Conservation (phyloP, 2,113 vertebrate genomes). For the Lonchura striata region DNA sequence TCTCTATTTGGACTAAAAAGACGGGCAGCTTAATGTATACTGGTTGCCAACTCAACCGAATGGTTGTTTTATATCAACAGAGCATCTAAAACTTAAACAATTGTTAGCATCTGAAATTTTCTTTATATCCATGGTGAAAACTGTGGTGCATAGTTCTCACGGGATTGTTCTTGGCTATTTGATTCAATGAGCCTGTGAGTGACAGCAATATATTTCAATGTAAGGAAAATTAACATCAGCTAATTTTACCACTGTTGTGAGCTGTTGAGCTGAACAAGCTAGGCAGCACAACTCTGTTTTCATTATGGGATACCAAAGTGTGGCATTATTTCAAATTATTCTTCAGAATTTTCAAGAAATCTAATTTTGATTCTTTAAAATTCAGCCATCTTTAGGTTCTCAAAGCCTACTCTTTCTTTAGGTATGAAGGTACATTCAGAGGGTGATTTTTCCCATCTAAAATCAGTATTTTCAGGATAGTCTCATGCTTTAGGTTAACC, state of each 20-base stretch:
- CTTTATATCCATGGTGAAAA: background rate
- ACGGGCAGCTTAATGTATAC: background rate
- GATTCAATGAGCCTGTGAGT: background rate
- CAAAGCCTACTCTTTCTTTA: background rate
- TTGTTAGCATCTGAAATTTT: background rate
- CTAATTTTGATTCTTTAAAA: background rate
- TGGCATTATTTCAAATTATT: background rate
- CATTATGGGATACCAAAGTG: rapidly evolving
- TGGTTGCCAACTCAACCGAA: background rate
- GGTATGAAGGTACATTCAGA: background rate
- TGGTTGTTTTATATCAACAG: background rate
- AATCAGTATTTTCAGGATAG: background rate
- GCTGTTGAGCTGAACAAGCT: background rate
- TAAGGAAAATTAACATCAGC: background rate
- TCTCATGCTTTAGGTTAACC: background rate
- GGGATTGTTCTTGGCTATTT: background rate
- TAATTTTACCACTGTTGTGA: background rate
- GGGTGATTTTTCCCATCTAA: background rate
- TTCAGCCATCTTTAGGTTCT: rapidly evolving
- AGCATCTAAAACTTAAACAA: background rate
- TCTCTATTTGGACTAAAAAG: background rate
- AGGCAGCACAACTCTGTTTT: background rate
- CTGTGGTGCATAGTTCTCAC: background rate
- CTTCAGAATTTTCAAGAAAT: background rate
- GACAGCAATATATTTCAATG: background rate